Evolutionary conservation across 1,140 invertebrate species (phyloP).

Genomic region (Sycophaga agraensis): DNA sequence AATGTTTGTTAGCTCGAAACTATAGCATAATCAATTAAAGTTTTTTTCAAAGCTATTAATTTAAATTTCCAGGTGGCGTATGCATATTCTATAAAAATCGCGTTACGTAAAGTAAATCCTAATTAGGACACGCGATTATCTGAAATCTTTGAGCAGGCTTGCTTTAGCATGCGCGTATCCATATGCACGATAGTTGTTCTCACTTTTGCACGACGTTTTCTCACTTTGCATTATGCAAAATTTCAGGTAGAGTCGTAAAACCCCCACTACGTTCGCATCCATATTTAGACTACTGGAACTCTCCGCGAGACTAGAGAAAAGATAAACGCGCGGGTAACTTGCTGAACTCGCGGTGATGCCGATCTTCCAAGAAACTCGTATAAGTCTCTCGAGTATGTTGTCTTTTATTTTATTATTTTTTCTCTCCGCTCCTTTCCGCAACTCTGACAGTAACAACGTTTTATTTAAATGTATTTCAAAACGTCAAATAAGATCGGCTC

Average conservation of each 20-base stretch:
- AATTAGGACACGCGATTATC: slow-evolving; percentile 22
- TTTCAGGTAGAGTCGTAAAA: slow-evolving; percentile 30
- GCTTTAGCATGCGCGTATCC: neutral
- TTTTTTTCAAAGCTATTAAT: too few species aligned
- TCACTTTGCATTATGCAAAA: slow-evolving; percentile 26
- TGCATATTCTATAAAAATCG: too few species aligned
- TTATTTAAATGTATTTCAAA: slow-evolving; percentile 19
- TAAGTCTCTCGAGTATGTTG: slow-evolving; percentile 20
- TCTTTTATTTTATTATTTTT: neutral
- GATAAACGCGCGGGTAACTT: too few species aligned
- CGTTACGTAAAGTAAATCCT: too few species aligned
- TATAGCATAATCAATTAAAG: too few species aligned
- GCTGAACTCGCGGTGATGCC: slow-evolving; percentile 16
- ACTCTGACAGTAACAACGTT: neutral
- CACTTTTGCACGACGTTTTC: slow-evolving; percentile 24
- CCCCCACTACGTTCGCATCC: slow-evolving; percentile 10
- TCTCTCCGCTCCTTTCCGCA: too few species aligned
- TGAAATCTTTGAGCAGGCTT: slow-evolving; percentile 12
- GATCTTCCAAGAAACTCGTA: slow-evolving; percentile 31
- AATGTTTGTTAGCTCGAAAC: too few species aligned
- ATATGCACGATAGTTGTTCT: slow-evolving; percentile 8
- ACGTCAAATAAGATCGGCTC: slow-evolving; percentile 13
- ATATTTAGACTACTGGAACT: slow-evolving; percentile 26
- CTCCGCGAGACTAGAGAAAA: slow-evolving; percentile 14
- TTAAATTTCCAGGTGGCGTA: too few species aligned